Evolutionary conservation across 37 sponge, comb jelly and placozoan species (phyloP).

Genomic region (Crambe crambe): DNA sequence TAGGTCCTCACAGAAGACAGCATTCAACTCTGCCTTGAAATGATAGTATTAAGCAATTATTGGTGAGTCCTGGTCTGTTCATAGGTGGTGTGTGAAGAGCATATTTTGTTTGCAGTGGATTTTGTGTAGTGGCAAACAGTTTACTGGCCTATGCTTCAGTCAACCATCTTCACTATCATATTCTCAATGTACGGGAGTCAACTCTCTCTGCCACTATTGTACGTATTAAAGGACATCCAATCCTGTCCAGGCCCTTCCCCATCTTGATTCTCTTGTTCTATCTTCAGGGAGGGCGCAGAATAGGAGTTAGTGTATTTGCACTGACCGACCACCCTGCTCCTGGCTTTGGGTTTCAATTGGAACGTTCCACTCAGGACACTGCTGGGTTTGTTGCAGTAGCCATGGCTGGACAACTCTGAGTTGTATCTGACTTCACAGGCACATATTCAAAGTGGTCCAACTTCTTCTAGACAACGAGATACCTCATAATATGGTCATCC

Average conservation of each 20-base stretch:
- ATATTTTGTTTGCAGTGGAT: slow-evolving; percentile 27
- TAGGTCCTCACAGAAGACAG: slow-evolving; percentile 59
- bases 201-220: slow-evolving; percentile 53
- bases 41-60: slow-evolving; percentile 52
- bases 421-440: slow-evolving; percentile 3
- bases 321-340: slow-evolving; percentile 19
- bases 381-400: slow-evolving; percentile 22
- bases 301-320: slow-evolving; percentile 36
- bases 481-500: slow-evolving; percentile 62
- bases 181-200: slow-evolving; percentile 42
- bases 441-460: slow-evolving; percentile 25
- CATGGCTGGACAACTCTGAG: neutral
- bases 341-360: slow-evolving; percentile 59
- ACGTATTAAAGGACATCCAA: slow-evolving; percentile 5
- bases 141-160: slow-evolving; percentile 83
- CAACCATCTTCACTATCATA: slow-evolving; percentile 87
- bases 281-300: slow-evolving; percentile 38
- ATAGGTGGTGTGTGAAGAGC: neutral
- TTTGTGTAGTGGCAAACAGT: slow-evolving; percentile 78
- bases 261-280: neutral
- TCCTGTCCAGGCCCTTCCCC: slow-evolving; percentile 1
- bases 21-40: slow-evolving; percentile 45
- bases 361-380: slow-evolving; percentile 13
- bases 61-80: slow-evolving; percentile 14
- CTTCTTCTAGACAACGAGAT: slow-evolving; percentile 36